Base-by-base conservation (phyloP, 2,797 vertebrate species). In the Acanthis flammea region DNA sequence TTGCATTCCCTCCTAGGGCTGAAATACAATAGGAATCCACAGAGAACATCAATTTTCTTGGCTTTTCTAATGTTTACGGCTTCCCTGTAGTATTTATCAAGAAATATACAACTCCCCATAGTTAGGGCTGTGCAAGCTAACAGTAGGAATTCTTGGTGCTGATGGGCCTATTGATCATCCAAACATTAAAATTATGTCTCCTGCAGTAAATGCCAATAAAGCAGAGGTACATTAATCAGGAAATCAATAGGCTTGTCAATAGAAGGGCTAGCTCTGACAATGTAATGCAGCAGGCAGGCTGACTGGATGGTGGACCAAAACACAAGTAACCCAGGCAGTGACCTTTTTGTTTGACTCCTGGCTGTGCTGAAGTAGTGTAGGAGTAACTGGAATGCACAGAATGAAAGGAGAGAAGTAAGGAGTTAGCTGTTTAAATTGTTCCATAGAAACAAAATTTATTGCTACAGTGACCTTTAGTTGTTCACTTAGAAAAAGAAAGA, bases 121-220 rank as follows among this genome's bases (percentile, higher is more conserved):
- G 94, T 90, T 95, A 95, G 37, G 96, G 41, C 66, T 50, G 93
- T 89, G 97, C 94, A 91, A 97, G 91, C 97, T 97, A 98, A 96
- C 98, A 95, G 98, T 96, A 95, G 98, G 98, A 98, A 98, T 98
- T 98, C 97, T 97, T 95, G 85, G 94, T 96, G 97, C 97, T 98
- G 98, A 98, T 98, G 98, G 97, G 98, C 97, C 96, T 98, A 99
- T 99, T 98, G 99, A 99, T 99, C 98, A 98, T 73, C 97, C 96
- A 98, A 98, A 98, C 98, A 98, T 98, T 99, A 98, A 99, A 99
- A 99, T 99, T 95, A 98, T 98, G 98, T 98, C 97, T 98, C 97
- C 98, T 97, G 97, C 92, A 96, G 98, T 97, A 98, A 98, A 98
- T 31, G 97, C 95, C 98, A 98, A 98, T 98, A 97, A 97, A 96